These are phyloP conservation scores for Pogoniulus pusillus DNA, from an alignment of 2,797 vertebrate species.

Conservation along the genomic window DNA sequence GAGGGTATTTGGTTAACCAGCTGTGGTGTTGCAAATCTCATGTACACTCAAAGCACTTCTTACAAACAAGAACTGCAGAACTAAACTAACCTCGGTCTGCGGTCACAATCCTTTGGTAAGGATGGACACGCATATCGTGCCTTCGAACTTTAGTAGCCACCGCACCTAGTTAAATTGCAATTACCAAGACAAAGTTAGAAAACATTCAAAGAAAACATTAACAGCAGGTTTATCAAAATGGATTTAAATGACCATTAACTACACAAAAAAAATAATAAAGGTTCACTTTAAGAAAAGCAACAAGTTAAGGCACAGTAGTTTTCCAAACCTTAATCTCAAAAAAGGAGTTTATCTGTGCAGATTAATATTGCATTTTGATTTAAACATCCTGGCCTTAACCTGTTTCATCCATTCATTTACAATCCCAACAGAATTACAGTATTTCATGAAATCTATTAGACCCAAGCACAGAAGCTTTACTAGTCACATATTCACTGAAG, in stretches of 20 bases:
- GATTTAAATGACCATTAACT: slow-evolving; percentile 81
- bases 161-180: slow-evolving; percentile 99
- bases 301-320: slow-evolving; percentile 93
- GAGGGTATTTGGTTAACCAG: slow-evolving; percentile 71
- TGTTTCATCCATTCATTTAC: slow-evolving; percentile 77
- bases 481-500: slow-evolving; percentile 88
- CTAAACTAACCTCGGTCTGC: slow-evolving; percentile 99
- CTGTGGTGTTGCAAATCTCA: slow-evolving; percentile 82
- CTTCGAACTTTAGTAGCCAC: slow-evolving; percentile 99
- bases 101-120: slow-evolving; percentile 99
- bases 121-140: slow-evolving; percentile 99
- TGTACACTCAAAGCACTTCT: slow-evolving; percentile 79
- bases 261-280: too few species aligned
- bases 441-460: slow-evolving; percentile 78
- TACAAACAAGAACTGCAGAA: slow-evolving; percentile 85
- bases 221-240: slow-evolving; percentile 85
- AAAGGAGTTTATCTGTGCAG: slow-evolving; percentile 78
- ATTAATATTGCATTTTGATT: slow-evolving; percentile 84
- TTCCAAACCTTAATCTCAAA: slow-evolving; percentile 77
- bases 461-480: slow-evolving; percentile 83
- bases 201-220: slow-evolving; percentile 85
- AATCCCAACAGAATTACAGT: slow-evolving; percentile 79
- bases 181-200: slow-evolving; percentile 99
- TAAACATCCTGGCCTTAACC: slow-evolving; percentile 82
- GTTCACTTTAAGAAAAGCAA: slow-evolving; percentile 80